phyloP scores from a whole-genome alignment of 2,797 vertebrate genomes.

The Phoebastria nigripes region DNA sequence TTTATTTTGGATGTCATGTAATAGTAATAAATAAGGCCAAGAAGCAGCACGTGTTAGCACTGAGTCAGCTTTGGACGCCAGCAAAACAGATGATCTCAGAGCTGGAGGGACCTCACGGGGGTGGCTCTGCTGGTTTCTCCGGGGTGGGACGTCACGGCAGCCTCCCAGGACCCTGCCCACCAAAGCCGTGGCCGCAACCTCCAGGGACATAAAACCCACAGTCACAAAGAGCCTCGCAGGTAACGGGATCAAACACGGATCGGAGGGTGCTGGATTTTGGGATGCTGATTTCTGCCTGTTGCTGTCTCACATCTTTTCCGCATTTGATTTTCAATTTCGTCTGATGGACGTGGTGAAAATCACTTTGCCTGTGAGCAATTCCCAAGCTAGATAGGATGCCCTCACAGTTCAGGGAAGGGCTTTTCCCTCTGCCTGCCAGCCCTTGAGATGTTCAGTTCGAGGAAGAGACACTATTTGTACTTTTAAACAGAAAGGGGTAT shows the following conservation, averaged over 20 bases:
- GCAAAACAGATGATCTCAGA: not conserved
- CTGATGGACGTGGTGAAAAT: not conserved
- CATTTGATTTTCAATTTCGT: not conserved
- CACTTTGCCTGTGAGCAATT: not conserved
- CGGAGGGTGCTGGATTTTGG: not conserved
- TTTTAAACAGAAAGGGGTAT: not conserved
- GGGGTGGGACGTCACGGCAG: rapidly evolving
- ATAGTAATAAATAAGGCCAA: not conserved
- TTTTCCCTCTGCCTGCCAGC: not conserved
- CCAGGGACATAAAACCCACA: not conserved
- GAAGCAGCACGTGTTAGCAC: not conserved
- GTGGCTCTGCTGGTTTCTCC: not conserved
- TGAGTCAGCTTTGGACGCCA: not conserved
- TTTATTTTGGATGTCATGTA: not conserved
- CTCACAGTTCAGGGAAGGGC: not conserved
- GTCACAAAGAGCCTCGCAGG: not conserved
- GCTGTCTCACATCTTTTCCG: not conserved
- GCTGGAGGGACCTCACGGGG: not conserved
- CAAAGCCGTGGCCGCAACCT: not conserved
- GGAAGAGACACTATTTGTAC: not conserved
- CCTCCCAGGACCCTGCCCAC: not conserved
- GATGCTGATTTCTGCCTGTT: not conserved
- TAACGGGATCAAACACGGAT: not conserved
- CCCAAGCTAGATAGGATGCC: not conserved
- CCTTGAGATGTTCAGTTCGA: not conserved